phyloP scores from a whole-genome alignment of 2,888 invertebrate genomes.

The Pimpla rufipes region DNA sequence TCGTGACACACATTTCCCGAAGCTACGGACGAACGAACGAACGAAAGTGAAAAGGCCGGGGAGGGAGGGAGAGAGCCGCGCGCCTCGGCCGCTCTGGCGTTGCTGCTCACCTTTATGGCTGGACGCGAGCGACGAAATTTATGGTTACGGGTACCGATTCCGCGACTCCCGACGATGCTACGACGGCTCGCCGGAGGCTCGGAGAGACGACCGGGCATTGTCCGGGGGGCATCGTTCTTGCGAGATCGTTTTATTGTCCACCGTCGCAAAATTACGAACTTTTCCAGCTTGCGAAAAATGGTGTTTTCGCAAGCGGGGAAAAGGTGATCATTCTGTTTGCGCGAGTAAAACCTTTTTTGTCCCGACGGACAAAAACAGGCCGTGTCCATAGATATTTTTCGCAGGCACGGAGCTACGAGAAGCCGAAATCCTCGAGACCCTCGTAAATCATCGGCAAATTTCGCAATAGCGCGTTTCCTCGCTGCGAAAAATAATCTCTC shows the following conservation, averaged over 20 bases:
- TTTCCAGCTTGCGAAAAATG: not conserved
- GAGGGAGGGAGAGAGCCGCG: slow-evolving; percentile 26
- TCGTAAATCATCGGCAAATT: slow-evolving; percentile 56
- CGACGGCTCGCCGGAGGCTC: slow-evolving; percentile 44
- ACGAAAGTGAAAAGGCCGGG: slow-evolving; percentile 83
- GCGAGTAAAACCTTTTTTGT: slow-evolving; percentile 41
- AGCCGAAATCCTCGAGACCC: not conserved
- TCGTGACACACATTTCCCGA: slow-evolving; percentile 83
- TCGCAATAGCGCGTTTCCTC: not conserved
- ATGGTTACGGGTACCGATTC: slow-evolving; percentile 67
- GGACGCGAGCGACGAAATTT: slow-evolving; percentile 70
- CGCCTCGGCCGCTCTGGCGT: slow-evolving; percentile 15
- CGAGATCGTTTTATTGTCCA: slow-evolving; percentile 49
- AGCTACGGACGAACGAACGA: slow-evolving; percentile 67
- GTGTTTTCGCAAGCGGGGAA: slow-evolving; percentile 18
- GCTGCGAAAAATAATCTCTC: slow-evolving; percentile 26
- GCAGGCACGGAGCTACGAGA: slow-evolving; percentile 20
- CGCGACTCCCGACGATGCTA: not conserved
- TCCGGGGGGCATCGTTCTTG: slow-evolving; percentile 39
- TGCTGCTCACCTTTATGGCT: slow-evolving; percentile 71
- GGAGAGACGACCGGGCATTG: slow-evolving; percentile 34
- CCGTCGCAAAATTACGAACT: slow-evolving; percentile 41
- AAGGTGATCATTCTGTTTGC: slow-evolving; percentile 55
- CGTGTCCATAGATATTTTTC: slow-evolving; percentile 27
- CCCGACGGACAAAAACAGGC: slow-evolving; percentile 29